Conservation (phyloP, 2,797 vertebrate genomes). For the Molossus molossus region DNA sequence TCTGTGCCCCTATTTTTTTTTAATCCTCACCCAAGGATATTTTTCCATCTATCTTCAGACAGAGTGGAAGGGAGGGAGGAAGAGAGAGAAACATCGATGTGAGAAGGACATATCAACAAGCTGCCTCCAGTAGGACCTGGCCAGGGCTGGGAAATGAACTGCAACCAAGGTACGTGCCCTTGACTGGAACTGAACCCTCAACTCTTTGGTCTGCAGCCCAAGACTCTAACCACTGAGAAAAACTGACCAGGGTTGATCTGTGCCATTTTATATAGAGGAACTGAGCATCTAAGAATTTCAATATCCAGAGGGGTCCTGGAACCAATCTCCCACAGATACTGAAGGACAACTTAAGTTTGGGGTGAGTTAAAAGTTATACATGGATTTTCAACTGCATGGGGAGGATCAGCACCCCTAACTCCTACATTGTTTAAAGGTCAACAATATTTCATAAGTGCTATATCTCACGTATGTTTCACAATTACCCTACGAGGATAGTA, state of each 20-base stretch:
- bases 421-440: neutral
- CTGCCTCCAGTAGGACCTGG: no score
- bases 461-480: neutral
- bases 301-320: neutral
- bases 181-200: no score
- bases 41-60: no score
- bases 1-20: neutral
- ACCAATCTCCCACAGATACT: neutral
- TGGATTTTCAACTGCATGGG: neutral
- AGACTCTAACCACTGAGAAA: no score
- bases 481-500: neutral
- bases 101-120: no score
- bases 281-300: neutral
- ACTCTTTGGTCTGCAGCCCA: no score
- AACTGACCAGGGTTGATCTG: neutral
- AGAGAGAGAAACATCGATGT: no score
- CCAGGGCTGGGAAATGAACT: no score
- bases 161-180: no score
- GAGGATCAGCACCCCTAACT: neutral
- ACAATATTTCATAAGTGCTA: neutral
- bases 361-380: neutral
- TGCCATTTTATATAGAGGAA: neutral
- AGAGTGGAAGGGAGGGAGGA: no score
- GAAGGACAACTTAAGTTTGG: neutral
- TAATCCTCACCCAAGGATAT: no score